Percentiles rank a stretch among this genome's conserved stretches.
These are phyloP conservation scores for Camelus bactrianus DNA, from an alignment of 2,113 vertebrate genomes.

Conservation along the genomic window DNA sequence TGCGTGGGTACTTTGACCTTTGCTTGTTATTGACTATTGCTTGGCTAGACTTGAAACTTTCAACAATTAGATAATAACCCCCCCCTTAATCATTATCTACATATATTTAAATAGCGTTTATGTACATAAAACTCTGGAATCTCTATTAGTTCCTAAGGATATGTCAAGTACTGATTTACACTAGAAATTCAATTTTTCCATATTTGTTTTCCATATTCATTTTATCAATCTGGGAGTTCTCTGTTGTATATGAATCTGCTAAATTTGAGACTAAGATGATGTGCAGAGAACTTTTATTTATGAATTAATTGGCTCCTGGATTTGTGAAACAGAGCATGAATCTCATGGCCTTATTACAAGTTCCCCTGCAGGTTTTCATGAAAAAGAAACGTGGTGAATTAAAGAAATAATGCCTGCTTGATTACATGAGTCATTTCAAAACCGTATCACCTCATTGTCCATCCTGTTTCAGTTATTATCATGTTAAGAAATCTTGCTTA, in stretches of 20 bases:
- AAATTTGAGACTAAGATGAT: not conserved
- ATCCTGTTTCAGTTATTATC: not conserved
- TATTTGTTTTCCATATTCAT: conserved; percentile 33
- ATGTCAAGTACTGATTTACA: conserved; percentile 36
- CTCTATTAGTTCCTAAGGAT: conserved; percentile 19
- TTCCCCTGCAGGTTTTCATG: not conserved
- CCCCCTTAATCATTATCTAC: not conserved
- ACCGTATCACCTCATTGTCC: not conserved
- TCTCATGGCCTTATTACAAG: not conserved
- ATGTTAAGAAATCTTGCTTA: not conserved
- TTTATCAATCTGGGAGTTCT: not conserved
- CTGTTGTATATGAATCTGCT: not conserved
- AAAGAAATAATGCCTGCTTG: not conserved
- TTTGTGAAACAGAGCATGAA: conserved; percentile 44
- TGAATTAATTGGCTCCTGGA: not conserved
- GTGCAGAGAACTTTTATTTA: not conserved
- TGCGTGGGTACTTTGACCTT: not conserved
- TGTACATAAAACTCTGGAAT: not conserved
- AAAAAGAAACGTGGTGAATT: conserved; percentile 19
- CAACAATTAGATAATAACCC: conserved; percentile 6
- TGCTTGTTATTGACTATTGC: not conserved
- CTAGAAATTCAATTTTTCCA: conserved; percentile 6
- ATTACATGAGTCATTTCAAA: conserved; percentile 42
- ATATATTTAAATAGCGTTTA: not conserved
- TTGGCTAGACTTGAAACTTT: not conserved